These are phyloP conservation scores for Rhagonycha lutea DNA, from an alignment of 2,888 invertebrate species.

Conservation along the genomic window DNA sequence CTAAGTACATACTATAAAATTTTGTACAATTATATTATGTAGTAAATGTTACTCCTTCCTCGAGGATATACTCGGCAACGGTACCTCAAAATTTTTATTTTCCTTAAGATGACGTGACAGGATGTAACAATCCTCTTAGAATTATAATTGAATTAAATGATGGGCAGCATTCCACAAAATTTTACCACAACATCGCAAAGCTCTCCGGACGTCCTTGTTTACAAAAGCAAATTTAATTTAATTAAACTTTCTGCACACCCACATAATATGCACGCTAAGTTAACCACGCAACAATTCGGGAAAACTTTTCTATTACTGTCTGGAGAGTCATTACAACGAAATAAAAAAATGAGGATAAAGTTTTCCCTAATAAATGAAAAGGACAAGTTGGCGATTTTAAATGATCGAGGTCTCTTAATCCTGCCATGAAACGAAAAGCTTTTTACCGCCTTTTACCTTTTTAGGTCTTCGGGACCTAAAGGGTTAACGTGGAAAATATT, in stretches of 20 bases:
- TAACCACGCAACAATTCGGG: background rate
- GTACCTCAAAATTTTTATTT: background rate
- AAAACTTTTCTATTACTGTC: background rate
- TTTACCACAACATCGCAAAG: background rate
- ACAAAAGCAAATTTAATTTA: background rate
- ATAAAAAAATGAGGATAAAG: background rate
- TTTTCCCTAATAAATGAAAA: background rate
- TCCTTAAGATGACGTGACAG: constrained; percentile 18
- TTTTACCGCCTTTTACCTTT: too few relatives aligned
- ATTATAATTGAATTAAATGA: constrained; percentile 19
- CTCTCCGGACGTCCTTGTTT: background rate
- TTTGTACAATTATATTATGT: background rate
- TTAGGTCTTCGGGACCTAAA: too few relatives aligned
- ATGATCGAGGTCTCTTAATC: too few relatives aligned
- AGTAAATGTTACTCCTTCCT: background rate
- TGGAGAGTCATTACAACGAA: background rate
- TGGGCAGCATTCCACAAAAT: background rate
- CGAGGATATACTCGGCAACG: background rate
- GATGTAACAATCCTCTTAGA: constrained; percentile 11
- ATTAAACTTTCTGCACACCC: background rate
- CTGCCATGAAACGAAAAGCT: too few relatives aligned
- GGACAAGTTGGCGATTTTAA: background rate
- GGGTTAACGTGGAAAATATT: background rate
- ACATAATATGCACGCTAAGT: background rate
- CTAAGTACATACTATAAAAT: too few relatives aligned